Evolutionary conservation across 2,113 vertebrate species (phyloP), one percentile per base, ranked within the genome.

Genomic region (Chiloscyllium plagiosum): DNA sequence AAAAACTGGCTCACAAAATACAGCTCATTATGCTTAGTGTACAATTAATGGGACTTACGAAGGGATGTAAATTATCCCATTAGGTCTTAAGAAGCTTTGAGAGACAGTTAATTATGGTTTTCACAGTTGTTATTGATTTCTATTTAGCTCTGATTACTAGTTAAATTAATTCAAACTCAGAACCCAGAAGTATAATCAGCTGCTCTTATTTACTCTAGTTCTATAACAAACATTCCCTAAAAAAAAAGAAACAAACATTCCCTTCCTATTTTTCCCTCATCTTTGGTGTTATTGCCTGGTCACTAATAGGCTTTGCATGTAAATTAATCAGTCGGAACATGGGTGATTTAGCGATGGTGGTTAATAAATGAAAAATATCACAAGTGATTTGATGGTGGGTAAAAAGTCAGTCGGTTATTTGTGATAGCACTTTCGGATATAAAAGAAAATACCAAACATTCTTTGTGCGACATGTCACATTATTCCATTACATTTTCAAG

Each of bases 1-100:
- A 93, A 33, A 93, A 61, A 37, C n/a, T 68, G 89, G 61, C 66
- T 93, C 65, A 66, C 61, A 93, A 93, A 93, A 66, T 66, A 61
- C 61, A 37, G 61, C 89, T 37, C 78, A 37, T 83, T 83, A 33
- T 93, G 89, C 37, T 95, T 76, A 26, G 22, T 95, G 29, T 95
- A 70, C 94, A 95, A 95, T 95, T 95, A 95, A 95, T 95, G 47
- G 56, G 8, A 95, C 94, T 72, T 95, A 72, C 37, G 26, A 76
- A 95, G 68, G 68, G 68, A 95, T 76, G 69, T 95, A 72, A 95
- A 95, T 95, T 95, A 95, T 95, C 94, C 94, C 69, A 95, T 95
- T 95, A 95, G 94, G 68, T 50, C 72, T 95, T 50, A 72, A 70
- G 94, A 76, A 50, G 68, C 68, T 72, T 95, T 95, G 68, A 95